Conservation (phyloP, 2,888 invertebrate genomes). For the Anarsia innoxiella region DNA sequence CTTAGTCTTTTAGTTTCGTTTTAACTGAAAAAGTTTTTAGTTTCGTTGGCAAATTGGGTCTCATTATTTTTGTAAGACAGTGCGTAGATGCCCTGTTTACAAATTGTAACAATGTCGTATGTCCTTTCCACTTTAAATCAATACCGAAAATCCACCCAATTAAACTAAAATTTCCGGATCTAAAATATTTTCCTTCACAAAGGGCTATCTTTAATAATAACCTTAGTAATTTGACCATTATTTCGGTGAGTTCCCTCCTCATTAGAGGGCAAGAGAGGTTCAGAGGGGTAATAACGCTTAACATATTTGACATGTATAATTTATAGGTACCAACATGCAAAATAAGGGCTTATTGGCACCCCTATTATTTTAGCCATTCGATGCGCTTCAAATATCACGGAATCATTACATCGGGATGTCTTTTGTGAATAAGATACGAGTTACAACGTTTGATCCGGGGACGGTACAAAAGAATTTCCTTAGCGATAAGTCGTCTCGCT, state of each 20-base stretch:
- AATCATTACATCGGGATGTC: conserved; percentile 39
- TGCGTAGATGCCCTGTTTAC: too few species aligned
- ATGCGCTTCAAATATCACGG: conserved; percentile 33
- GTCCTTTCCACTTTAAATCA: too few species aligned
- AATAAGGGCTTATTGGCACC: conserved; percentile 30
- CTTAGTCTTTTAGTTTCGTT: too few species aligned
- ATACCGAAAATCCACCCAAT: too few species aligned
- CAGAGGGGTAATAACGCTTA: conserved; percentile 42
- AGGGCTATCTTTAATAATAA: conserved; percentile 43
- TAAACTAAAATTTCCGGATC: too few species aligned
- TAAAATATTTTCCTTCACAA: too few species aligned
- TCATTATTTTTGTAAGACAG: too few species aligned
- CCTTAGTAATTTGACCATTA: conserved; percentile 43
- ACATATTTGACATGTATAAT: conserved; percentile 53
- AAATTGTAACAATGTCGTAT: too few species aligned
- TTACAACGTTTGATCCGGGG: conserved; percentile 39
- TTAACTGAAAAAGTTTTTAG: too few species aligned
- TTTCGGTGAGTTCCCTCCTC: conserved; percentile 40
- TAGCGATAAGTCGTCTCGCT: conserved; percentile 32
- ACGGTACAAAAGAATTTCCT: conserved; percentile 33
- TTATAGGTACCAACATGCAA: conserved; percentile 49
- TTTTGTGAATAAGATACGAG: conserved; percentile 49
- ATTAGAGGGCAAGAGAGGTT: conserved; percentile 38
- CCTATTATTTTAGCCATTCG: conserved; percentile 37
- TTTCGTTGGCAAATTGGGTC: too few species aligned